Percentiles rank a stretch among this genome's conserved stretches.
These are phyloP conservation scores for Tarsius wallacei DNA, from an alignment of 2,797 vertebrate genomes.

Conservation along the genomic window DNA sequence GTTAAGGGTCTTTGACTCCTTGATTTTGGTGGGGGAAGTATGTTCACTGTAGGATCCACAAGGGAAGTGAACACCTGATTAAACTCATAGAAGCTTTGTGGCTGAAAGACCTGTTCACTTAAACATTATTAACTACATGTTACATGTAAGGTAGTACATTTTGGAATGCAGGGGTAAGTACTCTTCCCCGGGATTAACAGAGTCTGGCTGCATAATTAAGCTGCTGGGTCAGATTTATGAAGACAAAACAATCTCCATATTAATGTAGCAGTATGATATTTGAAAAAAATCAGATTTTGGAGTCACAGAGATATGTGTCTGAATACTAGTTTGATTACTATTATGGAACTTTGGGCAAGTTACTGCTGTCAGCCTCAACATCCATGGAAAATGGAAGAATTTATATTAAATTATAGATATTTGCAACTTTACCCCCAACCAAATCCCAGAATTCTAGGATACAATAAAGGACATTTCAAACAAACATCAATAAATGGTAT, in stretches of 20 bases:
- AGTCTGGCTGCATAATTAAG: not conserved
- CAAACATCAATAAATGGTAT: not conserved
- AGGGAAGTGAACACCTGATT: not conserved
- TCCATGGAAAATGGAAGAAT: not conserved
- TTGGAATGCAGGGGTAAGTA: not conserved
- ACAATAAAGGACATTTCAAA: not conserved
- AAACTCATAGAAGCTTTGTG: constrained; percentile 9
- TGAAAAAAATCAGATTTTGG: constrained; percentile 7
- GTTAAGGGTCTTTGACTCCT: not conserved
- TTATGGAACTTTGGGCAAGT: not conserved
- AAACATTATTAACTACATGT: not conserved
- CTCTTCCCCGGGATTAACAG: not conserved
- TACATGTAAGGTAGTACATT: not conserved
- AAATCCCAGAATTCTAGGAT: not conserved
- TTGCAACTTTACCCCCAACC: not conserved
- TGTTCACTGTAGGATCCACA: not conserved
- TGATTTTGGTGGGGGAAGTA: not conserved
- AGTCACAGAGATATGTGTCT: not conserved
- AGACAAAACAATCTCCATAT: not conserved
- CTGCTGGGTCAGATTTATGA: not conserved
- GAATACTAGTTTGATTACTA: not conserved
- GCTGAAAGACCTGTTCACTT: not conserved
- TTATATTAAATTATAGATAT: constrained; percentile 32
- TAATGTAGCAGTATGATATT: not conserved
- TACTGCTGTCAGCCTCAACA: not conserved